Evolutionary conservation across 2,113 vertebrate genomes (phyloP).

Genomic region (Okapia johnstoni): DNA sequence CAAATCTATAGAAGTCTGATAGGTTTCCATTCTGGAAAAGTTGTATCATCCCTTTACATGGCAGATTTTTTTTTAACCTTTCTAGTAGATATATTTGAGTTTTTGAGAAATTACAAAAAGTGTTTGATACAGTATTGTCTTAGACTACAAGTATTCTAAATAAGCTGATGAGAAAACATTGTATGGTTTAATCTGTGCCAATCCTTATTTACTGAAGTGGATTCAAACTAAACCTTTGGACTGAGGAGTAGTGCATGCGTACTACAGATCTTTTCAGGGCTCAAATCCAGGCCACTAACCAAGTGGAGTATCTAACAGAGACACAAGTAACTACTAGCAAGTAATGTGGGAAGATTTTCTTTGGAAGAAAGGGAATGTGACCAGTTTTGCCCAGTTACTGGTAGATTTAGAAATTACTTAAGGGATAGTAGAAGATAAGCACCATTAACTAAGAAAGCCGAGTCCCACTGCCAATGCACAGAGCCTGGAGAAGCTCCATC

Average conservation of each 20-base stretch:
- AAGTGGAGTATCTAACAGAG: not conserved
- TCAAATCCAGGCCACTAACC: not conserved
- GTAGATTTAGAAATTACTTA: constrained; percentile 15
- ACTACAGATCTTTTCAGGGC: not conserved
- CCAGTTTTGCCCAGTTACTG: not conserved
- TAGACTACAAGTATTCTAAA: constrained; percentile 26
- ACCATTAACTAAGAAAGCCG: not conserved
- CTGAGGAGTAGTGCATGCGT: not conserved
- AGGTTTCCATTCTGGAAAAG: constrained; percentile 29
- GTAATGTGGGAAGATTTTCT: not conserved
- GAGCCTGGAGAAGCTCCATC: not conserved
- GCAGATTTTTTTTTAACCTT: not conserved
- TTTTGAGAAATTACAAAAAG: constrained; percentile 17
- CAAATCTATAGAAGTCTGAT: not conserved
- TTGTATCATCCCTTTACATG: not conserved
- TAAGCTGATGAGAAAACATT: constrained; percentile 1
- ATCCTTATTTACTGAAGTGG: not conserved
- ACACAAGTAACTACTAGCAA: not conserved
- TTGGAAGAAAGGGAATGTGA: constrained; percentile 6
- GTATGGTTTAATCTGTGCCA: not conserved
- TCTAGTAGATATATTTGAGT: not conserved
- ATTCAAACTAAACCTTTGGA: constrained; percentile 1
- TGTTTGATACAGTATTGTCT: constrained; percentile 10
- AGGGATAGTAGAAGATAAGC: not conserved
- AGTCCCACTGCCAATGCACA: not conserved